A percentile compares a stretch with the other conserved stretches of the same genome.
These are phyloP conservation scores for Portunus trituberculatus DNA, from an alignment of 1,140 invertebrate genomes.

Conservation along the genomic window DNA sequence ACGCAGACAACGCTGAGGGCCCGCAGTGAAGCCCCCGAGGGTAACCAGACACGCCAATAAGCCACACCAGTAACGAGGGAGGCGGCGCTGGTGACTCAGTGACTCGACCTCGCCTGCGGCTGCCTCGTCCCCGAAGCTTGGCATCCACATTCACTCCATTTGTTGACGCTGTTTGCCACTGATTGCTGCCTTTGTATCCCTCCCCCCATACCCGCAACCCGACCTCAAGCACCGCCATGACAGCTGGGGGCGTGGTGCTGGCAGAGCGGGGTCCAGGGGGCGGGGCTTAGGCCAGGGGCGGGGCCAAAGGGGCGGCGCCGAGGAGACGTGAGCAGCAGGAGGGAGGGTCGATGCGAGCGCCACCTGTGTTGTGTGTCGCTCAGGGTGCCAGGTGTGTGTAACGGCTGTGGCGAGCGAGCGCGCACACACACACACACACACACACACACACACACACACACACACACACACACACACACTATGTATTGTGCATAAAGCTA, in stretches of 20 bases:
- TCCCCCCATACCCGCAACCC: not conserved
- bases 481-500: too few relatives aligned
- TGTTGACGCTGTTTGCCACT: not conserved
- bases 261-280: not conserved
- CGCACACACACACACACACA: too few relatives aligned
- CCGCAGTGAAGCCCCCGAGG: not conserved
- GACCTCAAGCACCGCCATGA: not conserved
- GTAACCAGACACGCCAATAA: not conserved
- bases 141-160: not conserved
- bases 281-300: not conserved
- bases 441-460: too few relatives aligned
- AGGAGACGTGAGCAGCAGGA: not conserved
- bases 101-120: not conserved
- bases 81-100: not conserved
- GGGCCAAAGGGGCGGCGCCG: not conserved
- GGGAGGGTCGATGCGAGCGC: constrained; percentile 6
- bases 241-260: not conserved
- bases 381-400: constrained; percentile 3
- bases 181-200: not conserved
- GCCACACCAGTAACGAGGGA: not conserved
- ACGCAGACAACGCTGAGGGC: not conserved
- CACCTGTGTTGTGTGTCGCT: not conserved
- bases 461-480: too few relatives aligned
- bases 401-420: too few relatives aligned
- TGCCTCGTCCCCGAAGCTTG: not conserved